Evolutionary conservation across 2,888 invertebrate genomes (phyloP).

Genomic region (Mythimna impura): DNA sequence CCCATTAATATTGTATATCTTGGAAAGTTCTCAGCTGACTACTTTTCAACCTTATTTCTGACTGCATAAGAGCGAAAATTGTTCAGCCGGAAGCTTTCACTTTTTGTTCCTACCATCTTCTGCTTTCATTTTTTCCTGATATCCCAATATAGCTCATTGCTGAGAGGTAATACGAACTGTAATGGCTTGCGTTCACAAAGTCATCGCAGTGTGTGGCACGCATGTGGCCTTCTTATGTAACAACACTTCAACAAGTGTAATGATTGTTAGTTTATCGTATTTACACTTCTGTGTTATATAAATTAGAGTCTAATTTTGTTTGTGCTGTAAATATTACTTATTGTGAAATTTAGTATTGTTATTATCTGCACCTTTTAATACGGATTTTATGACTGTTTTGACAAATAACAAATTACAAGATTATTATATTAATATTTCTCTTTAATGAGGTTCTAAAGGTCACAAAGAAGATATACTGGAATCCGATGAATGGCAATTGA

Average conservation of each 20-base stretch:
- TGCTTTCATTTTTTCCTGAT: not conserved
- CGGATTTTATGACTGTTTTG: not conserved
- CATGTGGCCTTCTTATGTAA: conserved; percentile 69
- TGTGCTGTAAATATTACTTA: conserved; percentile 12
- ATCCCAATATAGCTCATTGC: not conserved
- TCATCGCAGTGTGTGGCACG: conserved; percentile 41
- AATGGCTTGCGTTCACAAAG: conserved; percentile 42
- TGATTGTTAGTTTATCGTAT: conserved; percentile 43
- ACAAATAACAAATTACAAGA: not conserved
- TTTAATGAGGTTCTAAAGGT: not conserved
- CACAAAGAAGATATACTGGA: not conserved
- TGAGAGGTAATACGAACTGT: conserved; percentile 4
- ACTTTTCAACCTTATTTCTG: not conserved
- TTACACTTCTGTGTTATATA: conserved; percentile 42
- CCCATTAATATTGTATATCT: conserved; percentile 1
- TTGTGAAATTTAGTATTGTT: conserved; percentile 21
- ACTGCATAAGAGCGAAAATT: not conserved
- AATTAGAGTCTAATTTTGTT: conserved; percentile 40
- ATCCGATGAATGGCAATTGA: not conserved
- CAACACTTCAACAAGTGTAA: conserved; percentile 41
- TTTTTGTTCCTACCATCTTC: not conserved
- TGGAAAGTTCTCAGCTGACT: not conserved
- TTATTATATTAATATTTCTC: not conserved
- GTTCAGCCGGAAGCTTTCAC: not conserved
- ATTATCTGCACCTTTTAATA: not conserved